phyloP scores from a whole-genome alignment of 2,888 invertebrate species.

The Siphlonurus alternatus region DNA sequence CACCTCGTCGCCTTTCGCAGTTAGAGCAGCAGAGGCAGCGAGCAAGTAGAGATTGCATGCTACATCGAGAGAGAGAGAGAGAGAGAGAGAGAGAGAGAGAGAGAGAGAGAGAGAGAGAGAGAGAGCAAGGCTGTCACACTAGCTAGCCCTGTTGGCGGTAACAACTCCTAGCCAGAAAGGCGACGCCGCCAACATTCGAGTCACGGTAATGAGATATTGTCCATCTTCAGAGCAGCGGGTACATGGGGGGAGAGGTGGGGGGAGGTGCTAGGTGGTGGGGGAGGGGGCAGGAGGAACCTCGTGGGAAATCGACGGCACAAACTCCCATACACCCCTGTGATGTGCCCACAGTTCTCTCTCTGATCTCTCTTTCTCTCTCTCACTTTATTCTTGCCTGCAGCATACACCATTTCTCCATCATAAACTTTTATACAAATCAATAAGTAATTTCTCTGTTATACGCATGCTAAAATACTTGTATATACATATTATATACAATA shows the following conservation, averaged over 20 bases:
- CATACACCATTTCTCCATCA: not conserved
- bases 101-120: conserved; percentile 4
- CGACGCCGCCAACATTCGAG: not conserved
- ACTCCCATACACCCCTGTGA: not conserved
- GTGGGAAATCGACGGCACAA: not conserved
- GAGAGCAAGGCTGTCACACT: not conserved
- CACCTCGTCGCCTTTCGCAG: conserved; percentile 26
- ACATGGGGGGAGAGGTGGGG: not conserved
- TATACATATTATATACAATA: no score
- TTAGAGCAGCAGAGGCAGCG: conserved; percentile 4
- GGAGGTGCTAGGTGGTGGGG: not conserved
- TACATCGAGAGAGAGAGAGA: conserved; percentile 10
- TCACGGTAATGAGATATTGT: not conserved
- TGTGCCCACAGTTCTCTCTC: not conserved
- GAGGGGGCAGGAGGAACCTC: not conserved
- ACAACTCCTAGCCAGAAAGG: not conserved
- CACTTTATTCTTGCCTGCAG: not conserved
- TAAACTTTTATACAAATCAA: not conserved
- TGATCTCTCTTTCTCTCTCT: not conserved
- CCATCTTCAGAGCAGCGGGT: not conserved
- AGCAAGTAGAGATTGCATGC: conserved; percentile 10
- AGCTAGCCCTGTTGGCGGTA: no score
- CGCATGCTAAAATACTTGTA: not conserved
- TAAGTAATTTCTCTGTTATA: not conserved
- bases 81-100: conserved; percentile 5